phyloP scores from a whole-genome alignment of 2,888 invertebrate genomes.

The Noctua comes region DNA sequence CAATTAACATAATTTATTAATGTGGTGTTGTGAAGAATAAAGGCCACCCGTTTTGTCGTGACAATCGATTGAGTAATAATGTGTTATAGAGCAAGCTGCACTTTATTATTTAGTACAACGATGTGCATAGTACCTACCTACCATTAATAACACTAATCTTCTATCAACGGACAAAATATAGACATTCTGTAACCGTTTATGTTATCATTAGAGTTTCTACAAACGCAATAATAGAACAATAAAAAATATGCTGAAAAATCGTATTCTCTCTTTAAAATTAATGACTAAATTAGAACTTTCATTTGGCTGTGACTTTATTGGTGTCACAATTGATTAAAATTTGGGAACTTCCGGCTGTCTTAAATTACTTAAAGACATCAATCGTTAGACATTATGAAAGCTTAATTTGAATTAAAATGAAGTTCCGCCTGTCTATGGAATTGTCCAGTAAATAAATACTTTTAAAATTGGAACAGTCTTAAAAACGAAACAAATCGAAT shows the following conservation, averaged over 20 bases:
- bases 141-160: not conserved
- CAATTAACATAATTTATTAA: constrained; percentile 38
- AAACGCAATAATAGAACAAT: not conserved
- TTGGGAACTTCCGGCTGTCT: not conserved
- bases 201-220: not conserved
- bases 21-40: not conserved
- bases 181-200: not conserved
- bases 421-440: not conserved
- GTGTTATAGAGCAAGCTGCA: not conserved
- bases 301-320: not conserved
- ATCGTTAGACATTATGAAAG: not conserved
- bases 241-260: not conserved
- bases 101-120: not conserved
- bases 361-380: not conserved
- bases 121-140: not conserved
- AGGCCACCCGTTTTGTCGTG: constrained; percentile 2
- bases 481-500: not conserved
- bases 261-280: not conserved
- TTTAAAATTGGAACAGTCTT: not conserved
- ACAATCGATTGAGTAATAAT: constrained; percentile 13
- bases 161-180: not conserved
- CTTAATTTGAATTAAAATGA: not conserved
- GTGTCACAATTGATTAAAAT: not conserved
- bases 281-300: not conserved
- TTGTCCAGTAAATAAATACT: not conserved